phyloP scores from a whole-genome alignment of 2,797 vertebrate species.

The Psittacula echo region DNA sequence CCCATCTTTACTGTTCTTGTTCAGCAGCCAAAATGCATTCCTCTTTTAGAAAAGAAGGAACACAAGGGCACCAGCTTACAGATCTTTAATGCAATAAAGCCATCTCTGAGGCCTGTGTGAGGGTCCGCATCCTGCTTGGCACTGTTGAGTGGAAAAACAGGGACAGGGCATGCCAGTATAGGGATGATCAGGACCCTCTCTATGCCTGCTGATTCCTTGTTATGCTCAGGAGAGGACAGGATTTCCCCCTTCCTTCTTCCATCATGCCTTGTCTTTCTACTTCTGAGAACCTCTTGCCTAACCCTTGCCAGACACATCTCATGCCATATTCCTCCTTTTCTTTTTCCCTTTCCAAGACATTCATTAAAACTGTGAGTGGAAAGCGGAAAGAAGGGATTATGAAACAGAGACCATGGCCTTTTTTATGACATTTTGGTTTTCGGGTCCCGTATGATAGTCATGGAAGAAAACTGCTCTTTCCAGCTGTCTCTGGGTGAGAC shows the following conservation, averaged over 20 bases:
- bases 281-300: not conserved
- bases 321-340: not conserved
- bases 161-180: not conserved
- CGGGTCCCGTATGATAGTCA: not conserved
- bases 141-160: not conserved
- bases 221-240: not conserved
- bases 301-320: not conserved
- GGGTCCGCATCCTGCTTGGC: not conserved
- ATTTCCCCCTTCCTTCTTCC: not conserved
- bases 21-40: conserved; percentile 59
- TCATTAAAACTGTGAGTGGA: not conserved
- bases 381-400: not conserved
- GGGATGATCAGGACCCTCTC: not conserved
- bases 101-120: not conserved
- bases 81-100: not conserved
- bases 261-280: not conserved
- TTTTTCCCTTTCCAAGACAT: not conserved
- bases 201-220: not conserved
- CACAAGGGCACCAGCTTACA: conserved; percentile 31
- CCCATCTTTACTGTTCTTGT: conserved; percentile 45
- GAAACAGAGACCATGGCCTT: not conserved
- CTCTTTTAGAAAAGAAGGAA: conserved; percentile 26
- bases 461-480: not conserved
- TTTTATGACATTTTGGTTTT: not conserved
- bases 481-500: not conserved